Conservation (phyloP, 2,888 invertebrate genomes). For the Zonitis immaculata region DNA sequence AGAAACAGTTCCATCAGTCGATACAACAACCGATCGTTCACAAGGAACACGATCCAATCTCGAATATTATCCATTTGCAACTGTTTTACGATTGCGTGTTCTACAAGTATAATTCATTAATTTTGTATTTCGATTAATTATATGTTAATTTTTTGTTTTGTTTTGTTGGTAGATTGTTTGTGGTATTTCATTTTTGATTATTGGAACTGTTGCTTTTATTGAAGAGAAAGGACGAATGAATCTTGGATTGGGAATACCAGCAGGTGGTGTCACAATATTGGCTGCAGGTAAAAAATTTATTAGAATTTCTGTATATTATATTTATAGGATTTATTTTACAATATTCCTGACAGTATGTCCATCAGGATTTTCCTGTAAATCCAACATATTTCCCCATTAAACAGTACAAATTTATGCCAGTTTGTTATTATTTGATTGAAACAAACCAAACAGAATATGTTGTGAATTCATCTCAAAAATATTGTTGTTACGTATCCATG, state of each 20-base stretch:
- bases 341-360: too few relatives aligned
- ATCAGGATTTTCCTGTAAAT: too few relatives aligned
- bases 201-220: conserved; percentile 61
- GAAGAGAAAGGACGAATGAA: conserved; percentile 59
- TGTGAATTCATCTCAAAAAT: too few relatives aligned
- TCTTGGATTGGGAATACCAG: conserved; percentile 59
- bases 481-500: too few relatives aligned
- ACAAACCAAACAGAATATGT: too few relatives aligned
- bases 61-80: conserved; percentile 57
- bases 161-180: conserved; percentile 54
- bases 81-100: conserved; percentile 55
- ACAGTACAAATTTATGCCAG: too few relatives aligned
- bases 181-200: conserved; percentile 59
- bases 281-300: conserved; percentile 54
- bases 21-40: conserved; percentile 37
- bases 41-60: conserved; percentile 29
- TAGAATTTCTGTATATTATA: too few relatives aligned
- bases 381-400: too few relatives aligned
- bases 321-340: too few relatives aligned
- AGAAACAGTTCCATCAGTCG: conserved; percentile 55
- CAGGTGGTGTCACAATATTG: conserved; percentile 56
- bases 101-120: conserved; percentile 50
- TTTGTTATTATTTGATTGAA: too few relatives aligned
- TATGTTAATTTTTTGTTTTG: too few relatives aligned
- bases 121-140: too few relatives aligned